Evolutionary conservation across 2,888 invertebrate genomes (phyloP).

Genomic region (Laothoe populi): DNA sequence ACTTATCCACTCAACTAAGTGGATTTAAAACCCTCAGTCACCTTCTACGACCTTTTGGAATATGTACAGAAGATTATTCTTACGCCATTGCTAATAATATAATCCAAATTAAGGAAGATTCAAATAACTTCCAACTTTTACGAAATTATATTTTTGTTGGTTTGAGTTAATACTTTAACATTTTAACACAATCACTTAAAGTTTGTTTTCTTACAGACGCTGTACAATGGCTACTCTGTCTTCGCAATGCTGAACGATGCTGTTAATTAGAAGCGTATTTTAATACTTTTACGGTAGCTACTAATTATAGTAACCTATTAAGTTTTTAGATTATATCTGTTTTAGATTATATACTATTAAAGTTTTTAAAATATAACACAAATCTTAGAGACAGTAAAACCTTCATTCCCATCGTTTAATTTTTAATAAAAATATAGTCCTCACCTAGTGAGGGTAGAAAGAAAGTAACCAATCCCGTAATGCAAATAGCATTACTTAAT

Average conservation of each 20-base stretch:
- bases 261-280: constrained; percentile 51
- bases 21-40: too few relatives aligned
- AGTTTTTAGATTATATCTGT: neutral
- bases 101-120: too few relatives aligned
- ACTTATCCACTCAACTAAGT: too few relatives aligned
- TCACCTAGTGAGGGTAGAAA: neutral
- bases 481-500: neutral
- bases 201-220: constrained; percentile 56
- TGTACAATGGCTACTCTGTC: constrained; percentile 75
- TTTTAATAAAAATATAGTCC: neutral
- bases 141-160: too few relatives aligned
- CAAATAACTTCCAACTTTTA: too few relatives aligned
- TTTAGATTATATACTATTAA: too few relatives aligned
- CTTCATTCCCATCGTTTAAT: too few relatives aligned
- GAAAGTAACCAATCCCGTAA: neutral
- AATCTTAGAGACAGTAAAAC: too few relatives aligned
- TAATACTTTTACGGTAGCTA: constrained; percentile 9
- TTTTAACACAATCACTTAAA: neutral
- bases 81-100: too few relatives aligned
- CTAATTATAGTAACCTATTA: neutral
- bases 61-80: too few relatives aligned
- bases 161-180: neutral
- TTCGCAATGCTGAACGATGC: constrained; percentile 71
- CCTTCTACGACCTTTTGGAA: too few relatives aligned
- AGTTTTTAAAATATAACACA: too few relatives aligned